phyloP scores from a whole-genome alignment of 2,888 invertebrate genomes.

The Temnothorax rugatulus region DNA sequence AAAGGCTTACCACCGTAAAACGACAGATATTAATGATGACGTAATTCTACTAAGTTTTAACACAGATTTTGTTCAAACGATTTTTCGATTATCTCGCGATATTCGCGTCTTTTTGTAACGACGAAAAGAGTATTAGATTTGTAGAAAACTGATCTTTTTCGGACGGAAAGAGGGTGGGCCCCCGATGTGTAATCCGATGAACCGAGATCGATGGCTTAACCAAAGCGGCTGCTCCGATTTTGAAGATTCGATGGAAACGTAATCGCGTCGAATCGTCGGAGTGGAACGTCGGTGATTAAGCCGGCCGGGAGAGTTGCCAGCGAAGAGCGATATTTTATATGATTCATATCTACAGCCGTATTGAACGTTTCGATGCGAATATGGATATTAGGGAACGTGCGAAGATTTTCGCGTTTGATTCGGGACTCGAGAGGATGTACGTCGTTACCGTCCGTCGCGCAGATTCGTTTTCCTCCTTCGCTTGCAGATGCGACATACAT shows the following conservation, averaged over 20 bases:
- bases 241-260: conserved; percentile 59
- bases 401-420: conserved; percentile 38
- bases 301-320: conserved; percentile 53
- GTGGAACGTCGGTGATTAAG: conserved; percentile 60
- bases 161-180: neutral
- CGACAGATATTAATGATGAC: neutral
- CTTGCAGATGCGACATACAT: neutral
- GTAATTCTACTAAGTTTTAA: neutral
- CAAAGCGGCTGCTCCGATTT: conserved; percentile 47
- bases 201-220: conserved; percentile 50
- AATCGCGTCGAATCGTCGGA: conserved; percentile 61
- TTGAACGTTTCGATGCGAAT: conserved; percentile 47
- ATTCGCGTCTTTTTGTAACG: neutral
- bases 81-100: neutral
- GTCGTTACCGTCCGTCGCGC: neutral
- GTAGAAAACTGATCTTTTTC: conserved; percentile 29
- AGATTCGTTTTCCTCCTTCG: neutral
- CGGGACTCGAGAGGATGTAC: neutral
- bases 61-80: neutral
- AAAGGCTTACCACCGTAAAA: neutral
- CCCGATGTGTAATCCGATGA: conserved; percentile 53
- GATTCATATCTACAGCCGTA: conserved; percentile 53
- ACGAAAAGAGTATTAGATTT: neutral
- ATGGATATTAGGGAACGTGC: conserved; percentile 39
- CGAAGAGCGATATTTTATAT: conserved; percentile 53